Conservation (phyloP, 2,888 invertebrate species). For the Tridacna gigas region DNA sequence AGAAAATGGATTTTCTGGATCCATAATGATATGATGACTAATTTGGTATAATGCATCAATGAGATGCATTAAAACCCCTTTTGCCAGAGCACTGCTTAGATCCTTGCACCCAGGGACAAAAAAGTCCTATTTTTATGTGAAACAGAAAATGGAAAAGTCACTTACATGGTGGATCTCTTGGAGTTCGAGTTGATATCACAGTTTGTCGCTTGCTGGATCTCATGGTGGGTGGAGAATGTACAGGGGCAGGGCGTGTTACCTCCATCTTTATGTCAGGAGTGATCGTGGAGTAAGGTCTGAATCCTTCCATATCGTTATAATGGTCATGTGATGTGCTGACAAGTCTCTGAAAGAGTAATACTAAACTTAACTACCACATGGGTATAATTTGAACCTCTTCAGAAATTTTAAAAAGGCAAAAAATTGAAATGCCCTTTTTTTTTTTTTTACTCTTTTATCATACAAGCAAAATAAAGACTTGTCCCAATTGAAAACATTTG, state of each 20-base stretch:
- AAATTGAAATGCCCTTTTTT: no score
- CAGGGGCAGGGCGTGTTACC: slow-evolving; percentile 57
- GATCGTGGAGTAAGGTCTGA: slow-evolving; percentile 33
- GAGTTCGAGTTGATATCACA: slow-evolving; percentile 71
- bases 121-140: no score
- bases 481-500: no score
- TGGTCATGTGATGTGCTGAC: slow-evolving; percentile 40
- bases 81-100: no score
- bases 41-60: no score
- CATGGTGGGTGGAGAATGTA: slow-evolving; percentile 54
- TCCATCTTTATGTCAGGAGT: slow-evolving; percentile 39
- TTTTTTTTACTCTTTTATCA: no score
- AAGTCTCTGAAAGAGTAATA: slow-evolving; percentile 45
- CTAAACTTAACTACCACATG: not conserved
- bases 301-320: slow-evolving; percentile 48
- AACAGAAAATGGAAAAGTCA: slow-evolving; percentile 22
- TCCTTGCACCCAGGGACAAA: no score
- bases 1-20: no score
- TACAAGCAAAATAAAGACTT: no score
- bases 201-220: slow-evolving; percentile 56
- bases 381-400: not conserved
- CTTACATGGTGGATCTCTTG: slow-evolving; percentile 78
- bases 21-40: no score
- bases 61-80: no score
- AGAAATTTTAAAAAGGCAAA: no score